Conservation (phyloP, 2,797 vertebrate species). For the Basileuterus tristriatus region DNA sequence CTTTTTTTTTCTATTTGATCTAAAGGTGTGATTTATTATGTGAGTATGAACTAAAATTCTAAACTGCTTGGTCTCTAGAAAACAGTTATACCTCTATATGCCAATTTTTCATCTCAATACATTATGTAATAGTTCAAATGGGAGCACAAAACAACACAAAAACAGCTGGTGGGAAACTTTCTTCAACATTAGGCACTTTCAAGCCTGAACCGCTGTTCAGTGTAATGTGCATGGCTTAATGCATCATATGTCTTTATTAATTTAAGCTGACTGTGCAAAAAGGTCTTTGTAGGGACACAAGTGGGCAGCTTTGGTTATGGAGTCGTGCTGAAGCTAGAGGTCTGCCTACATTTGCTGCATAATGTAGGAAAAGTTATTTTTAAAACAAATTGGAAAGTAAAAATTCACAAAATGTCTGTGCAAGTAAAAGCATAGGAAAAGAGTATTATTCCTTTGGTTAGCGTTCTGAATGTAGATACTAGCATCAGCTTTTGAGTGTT, state of each 20-base stretch:
- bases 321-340: not conserved
- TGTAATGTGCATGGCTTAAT: constrained; percentile 25
- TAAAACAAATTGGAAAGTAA: not conserved
- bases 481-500: not conserved
- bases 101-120: constrained; percentile 28
- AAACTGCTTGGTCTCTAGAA: not conserved
- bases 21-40: not conserved
- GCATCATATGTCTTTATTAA: constrained; percentile 44
- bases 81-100: not conserved
- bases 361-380: not conserved
- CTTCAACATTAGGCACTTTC: constrained; percentile 21
- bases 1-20: not conserved
- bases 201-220: not conserved
- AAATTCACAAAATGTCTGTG: not conserved
- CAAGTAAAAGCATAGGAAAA: not conserved
- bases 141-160: constrained; percentile 8
- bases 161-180: constrained; percentile 53
- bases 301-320: not conserved
- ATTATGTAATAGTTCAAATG: constrained; percentile 32
- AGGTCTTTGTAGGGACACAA: not conserved
- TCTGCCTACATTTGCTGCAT: not conserved
- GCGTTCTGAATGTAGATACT: not conserved
- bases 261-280: constrained; percentile 47
- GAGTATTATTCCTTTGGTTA: not conserved
- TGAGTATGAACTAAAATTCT: not conserved